Evolutionary conservation across 2,113 vertebrate species (phyloP).

Genomic region (Psophia crepitans): DNA sequence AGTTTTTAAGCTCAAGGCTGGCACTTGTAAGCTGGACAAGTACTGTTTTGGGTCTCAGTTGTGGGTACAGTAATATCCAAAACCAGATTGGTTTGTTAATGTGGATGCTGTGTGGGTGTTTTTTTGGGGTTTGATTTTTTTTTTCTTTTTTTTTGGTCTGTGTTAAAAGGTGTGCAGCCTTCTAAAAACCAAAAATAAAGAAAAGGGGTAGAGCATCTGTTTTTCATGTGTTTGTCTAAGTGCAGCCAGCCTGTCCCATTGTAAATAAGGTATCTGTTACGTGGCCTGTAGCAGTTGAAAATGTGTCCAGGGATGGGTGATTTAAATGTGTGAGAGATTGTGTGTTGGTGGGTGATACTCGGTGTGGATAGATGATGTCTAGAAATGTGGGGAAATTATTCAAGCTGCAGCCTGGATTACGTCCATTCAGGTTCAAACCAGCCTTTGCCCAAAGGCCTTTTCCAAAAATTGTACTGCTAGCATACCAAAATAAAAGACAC

Average conservation of each 20-base stretch:
- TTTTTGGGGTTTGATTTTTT: too few relatives aligned
- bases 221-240: neutral
- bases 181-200: neutral
- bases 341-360: neutral
- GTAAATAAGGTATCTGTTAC: neutral
- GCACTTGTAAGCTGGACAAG: neutral
- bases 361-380: neutral
- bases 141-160: neutral
- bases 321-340: neutral
- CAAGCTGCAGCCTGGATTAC: neutral
- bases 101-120: neutral
- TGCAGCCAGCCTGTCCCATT: neutral
- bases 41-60: neutral
- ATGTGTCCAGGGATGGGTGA: neutral
- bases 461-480: neutral
- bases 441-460: neutral
- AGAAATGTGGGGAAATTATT: neutral
- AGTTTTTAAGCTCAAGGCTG: neutral
- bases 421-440: neutral
- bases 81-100: neutral
- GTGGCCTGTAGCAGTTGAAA: neutral
- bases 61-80: neutral
- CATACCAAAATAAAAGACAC: neutral
- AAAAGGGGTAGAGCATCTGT: neutral
- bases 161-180: neutral